phyloP scores from a whole-genome alignment of 2,113 vertebrate species.

The Hirundichthys speculiger region DNA sequence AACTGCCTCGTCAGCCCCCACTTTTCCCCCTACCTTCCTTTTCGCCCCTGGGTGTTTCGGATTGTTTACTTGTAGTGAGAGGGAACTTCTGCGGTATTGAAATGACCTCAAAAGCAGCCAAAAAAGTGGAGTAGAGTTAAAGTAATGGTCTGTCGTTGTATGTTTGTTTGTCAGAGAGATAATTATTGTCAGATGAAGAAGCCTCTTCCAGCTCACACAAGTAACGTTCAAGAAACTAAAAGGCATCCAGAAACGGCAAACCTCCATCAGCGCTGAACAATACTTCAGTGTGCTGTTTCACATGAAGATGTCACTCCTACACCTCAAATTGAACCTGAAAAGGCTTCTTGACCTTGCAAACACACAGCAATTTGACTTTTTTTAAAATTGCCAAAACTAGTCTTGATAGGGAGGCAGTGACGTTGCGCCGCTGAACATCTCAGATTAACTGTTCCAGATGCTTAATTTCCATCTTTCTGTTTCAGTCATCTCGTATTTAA shows the following conservation, averaged over 20 bases:
- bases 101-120: constrained; percentile 27
- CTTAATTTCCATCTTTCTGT: too few relatives aligned
- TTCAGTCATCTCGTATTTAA: too few relatives aligned
- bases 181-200: constrained; percentile 72
- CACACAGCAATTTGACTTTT: constrained; percentile 2
- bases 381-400: not conserved
- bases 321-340: constrained; percentile 23
- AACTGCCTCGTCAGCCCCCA: constrained; percentile 12
- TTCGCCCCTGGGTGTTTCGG: constrained; percentile 7
- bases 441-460: too few relatives aligned
- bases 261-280: constrained; percentile 35
- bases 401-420: too few relatives aligned
- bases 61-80: constrained; percentile 53
- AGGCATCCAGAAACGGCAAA: constrained; percentile 29
- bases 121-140: constrained; percentile 49
- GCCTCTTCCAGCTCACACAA: constrained; percentile 40
- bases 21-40: constrained; percentile 15
- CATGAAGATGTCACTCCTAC: constrained; percentile 44
- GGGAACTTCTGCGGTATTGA: constrained; percentile 22
- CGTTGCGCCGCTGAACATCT: too few relatives aligned
- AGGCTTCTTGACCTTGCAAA: constrained; percentile 43
- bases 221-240: constrained; percentile 30
- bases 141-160: constrained; percentile 61
- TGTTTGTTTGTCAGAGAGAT: constrained; percentile 65
- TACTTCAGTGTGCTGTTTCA: constrained; percentile 35